These are phyloP conservation scores for Zoanthus solanderi DNA, from an alignment of 92 coral and sea anemone genomes.

Conservation along the genomic window DNA sequence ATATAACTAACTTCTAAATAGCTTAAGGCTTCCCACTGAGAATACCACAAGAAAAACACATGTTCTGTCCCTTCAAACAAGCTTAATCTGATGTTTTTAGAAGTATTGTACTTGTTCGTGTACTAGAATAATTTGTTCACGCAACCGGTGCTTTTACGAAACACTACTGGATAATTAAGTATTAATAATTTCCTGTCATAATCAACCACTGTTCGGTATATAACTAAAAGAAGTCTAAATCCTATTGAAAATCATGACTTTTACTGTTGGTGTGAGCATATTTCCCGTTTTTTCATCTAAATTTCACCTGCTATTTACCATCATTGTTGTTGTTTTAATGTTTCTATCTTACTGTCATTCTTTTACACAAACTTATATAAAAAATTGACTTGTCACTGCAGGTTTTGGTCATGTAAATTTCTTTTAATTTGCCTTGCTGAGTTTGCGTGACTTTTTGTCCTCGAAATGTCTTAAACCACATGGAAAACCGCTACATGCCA, in stretches of 20 bases:
- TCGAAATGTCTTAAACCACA: not conserved
- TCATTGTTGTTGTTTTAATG: not conserved
- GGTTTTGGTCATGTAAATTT: slow-evolving; percentile 26
- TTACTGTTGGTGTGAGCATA: not conserved
- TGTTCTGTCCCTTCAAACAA: slow-evolving; percentile 27
- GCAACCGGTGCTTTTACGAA: slow-evolving; percentile 2
- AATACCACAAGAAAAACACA: not conserved
- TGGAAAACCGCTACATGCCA: not conserved
- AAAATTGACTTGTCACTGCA: not conserved
- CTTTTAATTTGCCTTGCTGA: not conserved
- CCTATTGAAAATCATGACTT: not conserved
- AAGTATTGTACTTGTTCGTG: not conserved
- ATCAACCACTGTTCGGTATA: not conserved
- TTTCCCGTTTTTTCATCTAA: not conserved
- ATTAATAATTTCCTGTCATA: not conserved
- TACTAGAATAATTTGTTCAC: not conserved
- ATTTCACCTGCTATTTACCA: not conserved
- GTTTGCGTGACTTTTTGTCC: slow-evolving; percentile 38
- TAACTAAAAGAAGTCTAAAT: slow-evolving; percentile 16
- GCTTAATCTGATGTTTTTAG: slow-evolving; percentile 11
- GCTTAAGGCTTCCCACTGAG: slow-evolving; percentile 22
- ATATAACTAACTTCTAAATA: not conserved
- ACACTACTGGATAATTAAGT: not conserved
- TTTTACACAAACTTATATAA: not conserved
- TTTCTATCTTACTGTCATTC: not conserved